Base-by-base conservation (phyloP, 2,888 invertebrate species). In the Drosophila nigricruria region DNA sequence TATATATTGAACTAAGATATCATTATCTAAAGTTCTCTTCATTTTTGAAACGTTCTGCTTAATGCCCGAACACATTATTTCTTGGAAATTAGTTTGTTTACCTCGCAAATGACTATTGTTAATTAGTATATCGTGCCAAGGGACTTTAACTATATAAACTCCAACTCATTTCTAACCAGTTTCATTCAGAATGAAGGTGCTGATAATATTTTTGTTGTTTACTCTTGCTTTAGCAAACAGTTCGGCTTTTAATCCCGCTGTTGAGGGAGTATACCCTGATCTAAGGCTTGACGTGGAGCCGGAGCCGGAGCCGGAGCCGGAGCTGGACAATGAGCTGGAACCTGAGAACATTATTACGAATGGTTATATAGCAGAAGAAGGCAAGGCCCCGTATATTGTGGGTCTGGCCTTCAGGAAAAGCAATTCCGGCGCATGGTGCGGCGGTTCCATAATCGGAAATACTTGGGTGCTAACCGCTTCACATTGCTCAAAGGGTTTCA, bases 361-460 rank as follows among this genome's bases (percentile, higher is more conserved):
- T 71, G 90, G 89, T 1, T 42, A 75, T 6, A 56, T 40, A 1
- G 86, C 87, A 2, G 5, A 49, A 0, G 53, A 59, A 3, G 78
- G 78, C 3, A 79, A 77, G 49, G 83, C 81, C 12, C 89, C 89
- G 10, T 89, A 90, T 40, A 73, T 79, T 56, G 82, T 81, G 0
- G 77, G 66, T 2, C 56, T 86, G 5, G 18, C 50, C 12, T 62
- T 81, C 10, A 58, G 40, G 1, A 43, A 38, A 10, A 40, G 58
- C n/a, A 52, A 3, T 8, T 42, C 66, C 10, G 27, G 61, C 9
- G n/a, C 65, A 0, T 58, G 36, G 47, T 77, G 77, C 25, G 75
- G 70, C 36, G 77, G 77, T 5, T 59, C 76, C 1, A 63, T 77
- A 1, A 76, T 76, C 50, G 74, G 74, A 10, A 45, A 73, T 23